Conservation (phyloP, 2,113 vertebrate genomes). For the Lampris incognitus region DNA sequence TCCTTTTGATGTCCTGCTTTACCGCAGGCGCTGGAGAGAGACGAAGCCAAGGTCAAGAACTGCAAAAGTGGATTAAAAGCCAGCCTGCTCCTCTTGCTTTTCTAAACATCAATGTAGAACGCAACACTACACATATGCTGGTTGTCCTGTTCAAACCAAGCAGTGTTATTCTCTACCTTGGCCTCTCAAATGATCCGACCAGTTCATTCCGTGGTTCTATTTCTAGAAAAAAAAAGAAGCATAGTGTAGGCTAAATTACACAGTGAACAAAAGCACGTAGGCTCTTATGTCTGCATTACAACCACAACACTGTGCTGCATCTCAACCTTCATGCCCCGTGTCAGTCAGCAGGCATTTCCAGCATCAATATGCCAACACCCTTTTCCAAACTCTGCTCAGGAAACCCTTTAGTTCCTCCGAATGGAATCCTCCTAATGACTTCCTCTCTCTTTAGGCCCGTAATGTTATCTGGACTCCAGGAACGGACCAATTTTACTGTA, state of each 20-base stretch:
- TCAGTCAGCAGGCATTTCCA: slow-evolving; percentile 81
- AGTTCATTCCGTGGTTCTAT: slow-evolving; percentile 1
- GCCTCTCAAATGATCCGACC: not conserved
- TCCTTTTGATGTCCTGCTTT: slow-evolving; percentile 69
- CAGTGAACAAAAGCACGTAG: slow-evolving; percentile 4
- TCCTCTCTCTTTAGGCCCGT: slow-evolving; percentile 60
- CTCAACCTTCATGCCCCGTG: slow-evolving; percentile 67
- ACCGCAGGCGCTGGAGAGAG: slow-evolving; percentile 46
- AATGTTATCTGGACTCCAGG: slow-evolving; percentile 38
- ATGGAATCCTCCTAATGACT: slow-evolving; percentile 79
- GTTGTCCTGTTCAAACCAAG: too few species aligned
- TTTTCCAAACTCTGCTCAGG: slow-evolving; percentile 67
- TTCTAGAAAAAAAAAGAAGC: not conserved
- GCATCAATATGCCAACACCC: slow-evolving; percentile 67
- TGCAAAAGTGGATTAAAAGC: slow-evolving; percentile 20
- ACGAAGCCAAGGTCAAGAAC: slow-evolving; percentile 11
- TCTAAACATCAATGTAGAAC: not conserved
- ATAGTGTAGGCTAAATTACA: not conserved
- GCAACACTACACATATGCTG: too few species aligned
- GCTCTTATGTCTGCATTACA: slow-evolving; percentile 53
- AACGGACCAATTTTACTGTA: slow-evolving; percentile 24
- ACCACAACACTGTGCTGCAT: slow-evolving; percentile 64
- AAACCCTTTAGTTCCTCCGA: slow-evolving; percentile 69
- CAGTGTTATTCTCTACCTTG: too few species aligned
- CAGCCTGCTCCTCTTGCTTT: not conserved